A percentile compares a stretch with the other conserved stretches of the same genome.
These are phyloP conservation scores for Labeo catla DNA, from an alignment of 2,113 vertebrate genomes.

Conservation along the genomic window DNA sequence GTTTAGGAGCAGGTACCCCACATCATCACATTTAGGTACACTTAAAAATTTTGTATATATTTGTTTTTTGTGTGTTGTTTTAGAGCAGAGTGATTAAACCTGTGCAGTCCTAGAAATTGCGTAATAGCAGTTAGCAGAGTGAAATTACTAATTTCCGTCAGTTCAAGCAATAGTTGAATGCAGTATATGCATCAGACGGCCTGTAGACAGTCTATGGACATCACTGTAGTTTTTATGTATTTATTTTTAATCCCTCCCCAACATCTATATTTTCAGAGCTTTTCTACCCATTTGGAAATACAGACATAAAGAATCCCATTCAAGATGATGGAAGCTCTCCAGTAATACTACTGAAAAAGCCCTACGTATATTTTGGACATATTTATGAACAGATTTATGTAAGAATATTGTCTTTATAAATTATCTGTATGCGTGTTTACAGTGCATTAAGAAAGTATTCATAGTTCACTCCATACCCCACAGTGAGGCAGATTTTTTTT, in stretches of 20 bases:
- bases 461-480: too few relatives aligned
- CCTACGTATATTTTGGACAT: slow-evolving; percentile 13
- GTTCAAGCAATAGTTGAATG: neutral
- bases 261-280: neutral
- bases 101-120: neutral
- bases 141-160: neutral
- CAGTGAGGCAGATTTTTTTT: too few relatives aligned
- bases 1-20: too few relatives aligned
- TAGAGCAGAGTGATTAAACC: too few relatives aligned
- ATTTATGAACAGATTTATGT: slow-evolving; percentile 3
- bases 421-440: neutral
- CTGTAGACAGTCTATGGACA: too few relatives aligned
- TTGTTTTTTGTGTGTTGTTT: too few relatives aligned
- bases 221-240: neutral
- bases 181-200: neutral
- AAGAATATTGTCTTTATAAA: neutral
- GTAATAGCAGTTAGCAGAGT: neutral
- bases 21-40: too few relatives aligned
- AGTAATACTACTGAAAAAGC: neutral
- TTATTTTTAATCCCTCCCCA: too few relatives aligned
- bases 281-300: slow-evolving; percentile 20
- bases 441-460: too few relatives aligned
- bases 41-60: too few relatives aligned
- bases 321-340: neutral
- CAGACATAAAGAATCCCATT: neutral